Evolutionary conservation across 2,888 invertebrate species (phyloP).

Genomic region (Myathropa florea): DNA sequence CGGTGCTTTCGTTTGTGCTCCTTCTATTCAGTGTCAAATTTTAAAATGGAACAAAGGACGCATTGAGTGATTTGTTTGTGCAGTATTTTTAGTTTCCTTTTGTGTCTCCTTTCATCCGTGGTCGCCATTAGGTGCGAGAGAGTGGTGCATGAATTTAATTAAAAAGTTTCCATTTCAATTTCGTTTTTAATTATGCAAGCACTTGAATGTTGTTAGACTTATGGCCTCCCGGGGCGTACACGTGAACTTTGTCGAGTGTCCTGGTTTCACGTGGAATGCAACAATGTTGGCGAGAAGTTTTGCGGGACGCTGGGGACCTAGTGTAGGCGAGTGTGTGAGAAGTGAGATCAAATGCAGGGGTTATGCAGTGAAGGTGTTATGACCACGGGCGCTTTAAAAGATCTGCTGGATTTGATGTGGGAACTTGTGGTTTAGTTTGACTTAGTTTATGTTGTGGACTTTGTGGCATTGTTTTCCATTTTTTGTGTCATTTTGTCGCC

Average conservation of each 20-base stretch:
- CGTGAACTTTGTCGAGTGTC: neutral
- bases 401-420: too few species aligned
- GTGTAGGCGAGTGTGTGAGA: neutral
- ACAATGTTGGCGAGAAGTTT: neutral
- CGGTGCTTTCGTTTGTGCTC: neutral
- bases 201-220: neutral
- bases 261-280: neutral
- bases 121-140: neutral
- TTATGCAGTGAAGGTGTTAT: too few species aligned
- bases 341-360: neutral
- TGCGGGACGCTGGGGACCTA: neutral
- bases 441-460: too few species aligned
- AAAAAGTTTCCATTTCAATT: neutral
- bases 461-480: too few species aligned
- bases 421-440: too few species aligned
- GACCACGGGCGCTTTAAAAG: too few species aligned
- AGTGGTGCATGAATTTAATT: neutral
- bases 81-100: neutral
- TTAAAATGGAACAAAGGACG: constrained; percentile 12
- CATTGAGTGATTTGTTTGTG: constrained; percentile 5
- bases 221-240: neutral
- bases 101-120: neutral
- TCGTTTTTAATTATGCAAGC: neutral
- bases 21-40: constrained; percentile 31
- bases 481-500: too few species aligned